phyloP scores from a whole-genome alignment of 2,113 vertebrate genomes.

The Caracal caracal region DNA sequence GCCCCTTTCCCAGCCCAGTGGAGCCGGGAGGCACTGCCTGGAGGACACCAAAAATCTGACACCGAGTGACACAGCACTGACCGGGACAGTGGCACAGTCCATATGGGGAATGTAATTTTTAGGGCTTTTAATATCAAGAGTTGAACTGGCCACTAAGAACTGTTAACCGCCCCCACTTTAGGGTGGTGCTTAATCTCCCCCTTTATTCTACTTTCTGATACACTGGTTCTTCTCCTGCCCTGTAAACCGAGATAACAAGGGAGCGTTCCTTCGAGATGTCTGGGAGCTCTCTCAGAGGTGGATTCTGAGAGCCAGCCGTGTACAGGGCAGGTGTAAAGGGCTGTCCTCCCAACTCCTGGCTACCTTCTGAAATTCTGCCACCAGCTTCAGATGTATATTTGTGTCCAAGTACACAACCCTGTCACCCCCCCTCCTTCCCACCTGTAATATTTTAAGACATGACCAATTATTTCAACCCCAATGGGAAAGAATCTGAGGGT shows the following conservation, averaged over 20 bases:
- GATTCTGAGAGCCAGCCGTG: background rate
- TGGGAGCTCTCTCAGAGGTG: background rate
- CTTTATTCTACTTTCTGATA: rapidly evolving
- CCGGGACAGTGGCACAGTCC: background rate
- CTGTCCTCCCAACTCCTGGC: rapidly evolving
- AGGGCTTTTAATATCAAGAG: background rate
- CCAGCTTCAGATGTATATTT: rapidly evolving
- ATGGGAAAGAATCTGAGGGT: background rate
- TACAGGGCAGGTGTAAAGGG: background rate
- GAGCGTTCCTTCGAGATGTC: too few relatives aligned
- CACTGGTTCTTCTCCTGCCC: rapidly evolving
- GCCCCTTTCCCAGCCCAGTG: background rate
- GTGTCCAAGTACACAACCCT: rapidly evolving
- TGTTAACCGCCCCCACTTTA: background rate
- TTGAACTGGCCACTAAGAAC: background rate
- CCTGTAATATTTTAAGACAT: background rate
- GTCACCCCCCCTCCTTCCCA: background rate
- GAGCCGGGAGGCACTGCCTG: rapidly evolving
- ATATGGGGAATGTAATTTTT: rapidly evolving
- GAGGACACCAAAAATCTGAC: background rate
- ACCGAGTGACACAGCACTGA: rapidly evolving
- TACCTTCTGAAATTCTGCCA: background rate
- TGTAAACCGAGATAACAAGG: rapidly evolving
- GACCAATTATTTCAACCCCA: background rate
- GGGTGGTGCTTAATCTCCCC: background rate